Evolutionary conservation across 2,113 vertebrate genomes (phyloP), one percentile per base, ranked within the genome.

Genomic region (Semicossyphus pulcher): DNA sequence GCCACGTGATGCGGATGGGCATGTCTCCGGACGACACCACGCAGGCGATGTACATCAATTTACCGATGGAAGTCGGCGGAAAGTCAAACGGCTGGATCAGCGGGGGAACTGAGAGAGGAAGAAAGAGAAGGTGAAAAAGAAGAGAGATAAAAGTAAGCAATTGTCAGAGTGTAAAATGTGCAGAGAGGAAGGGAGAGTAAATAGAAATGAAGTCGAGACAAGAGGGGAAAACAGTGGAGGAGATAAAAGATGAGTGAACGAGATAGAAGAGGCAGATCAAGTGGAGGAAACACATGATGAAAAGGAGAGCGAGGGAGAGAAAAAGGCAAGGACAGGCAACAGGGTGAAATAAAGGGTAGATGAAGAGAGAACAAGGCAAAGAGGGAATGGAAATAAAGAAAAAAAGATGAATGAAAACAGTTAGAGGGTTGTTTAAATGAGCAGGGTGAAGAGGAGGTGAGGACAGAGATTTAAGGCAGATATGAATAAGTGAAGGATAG

Each of bases 51-150:
- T 99, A 99, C 92, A 99, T 97, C 64, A 99, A 92, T 88, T 99
- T 98, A 20, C 98, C 98, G 0, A 99, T 99, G 88, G 98, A 99
- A 63, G 97, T 98, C 0, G 97, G 97, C 0, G 98, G 98, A 87
- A 99, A 99, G 93, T 99, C 98, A 16, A 99, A 99, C 52, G 97
- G 97, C 92, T 99, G 98, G 93, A 99, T 99, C 77, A 99, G 94
- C 0, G 98, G 98, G 52, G 98, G 98, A 65, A 99, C 98, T 99
- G 92, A 20, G 39, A 42, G 21, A 42, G 49, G 15, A 10, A 72
- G 14, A 47, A 60, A 69, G 14, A 51, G 18, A 32, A 10, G 41
- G 41, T 16, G 36, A 49, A 23, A 60, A 20, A 63, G 37, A 23
- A 10, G 18, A 57, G 25, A 14, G 7, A n/a, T n/a, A n/a, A 28